Base-by-base conservation (phyloP, 2,113 vertebrate species). In the Sylvicapra grimmia region DNA sequence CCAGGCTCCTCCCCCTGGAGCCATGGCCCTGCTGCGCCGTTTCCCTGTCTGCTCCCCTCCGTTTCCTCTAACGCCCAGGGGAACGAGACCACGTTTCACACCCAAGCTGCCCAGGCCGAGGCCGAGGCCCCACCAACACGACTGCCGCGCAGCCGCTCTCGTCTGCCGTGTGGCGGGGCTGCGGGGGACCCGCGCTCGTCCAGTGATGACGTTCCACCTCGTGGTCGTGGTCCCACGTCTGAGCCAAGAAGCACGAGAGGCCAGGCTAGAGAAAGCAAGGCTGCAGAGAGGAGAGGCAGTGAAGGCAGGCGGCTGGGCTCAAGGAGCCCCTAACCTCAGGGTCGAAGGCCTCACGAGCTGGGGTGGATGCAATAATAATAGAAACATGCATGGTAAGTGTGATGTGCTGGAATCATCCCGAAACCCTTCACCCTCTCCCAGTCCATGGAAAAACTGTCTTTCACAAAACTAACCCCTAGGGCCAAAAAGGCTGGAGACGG, bases 191-290 rank as follows among this genome's bases (percentile, higher is more conserved):
- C 10, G 0, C 5, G 8, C 84, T 84, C 10, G 2, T 90, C 33
- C 16, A 7, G 18, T 44, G 29, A 56, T 0, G 31, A 16, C 3
- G 56, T 83, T 18, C 3, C 3, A 6, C 9, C 18, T 63, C 75
- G 15, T 6, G 3, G 47, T 82, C 0, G 0, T 1, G 1, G 47
- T 53, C 53, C 33, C 80, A 29, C 1, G 82, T 86, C 2, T 0
- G 29, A 1, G 0, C 1, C 72, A 36, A 6, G 21, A 75, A 44
- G 11, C 0, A 3, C 0, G 0, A 23, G 6, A 7, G 0, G 8
- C 63, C 85, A 1, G 1, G 68, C 36, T n/a, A 5, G 40, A 49
- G 4, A 40, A 33, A 23, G n/a, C 2, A 5, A 3, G 25, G 6
- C 6, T 0, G 23, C 36, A 27, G 79, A 44, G 4, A 5, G 47